Percentiles rank a stretch among this genome's conserved stretches.
phyloP scores from a whole-genome alignment of 2,797 vertebrate genomes.

The Anguilla pacifica region DNA sequence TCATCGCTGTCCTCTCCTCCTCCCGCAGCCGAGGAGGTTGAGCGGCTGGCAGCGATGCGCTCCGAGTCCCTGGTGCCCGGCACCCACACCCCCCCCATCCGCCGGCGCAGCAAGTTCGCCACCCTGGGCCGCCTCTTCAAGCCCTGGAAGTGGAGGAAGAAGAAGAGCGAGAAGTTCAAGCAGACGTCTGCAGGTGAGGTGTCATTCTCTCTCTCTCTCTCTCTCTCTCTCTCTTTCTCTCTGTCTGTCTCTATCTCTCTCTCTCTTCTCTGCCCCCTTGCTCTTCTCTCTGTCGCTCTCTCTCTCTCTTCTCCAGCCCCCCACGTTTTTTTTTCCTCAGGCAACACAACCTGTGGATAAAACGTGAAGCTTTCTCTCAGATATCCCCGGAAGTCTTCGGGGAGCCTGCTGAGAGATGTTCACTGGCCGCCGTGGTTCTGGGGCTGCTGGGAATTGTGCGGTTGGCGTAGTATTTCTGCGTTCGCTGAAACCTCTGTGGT shows the following conservation, averaged over 20 bases:
- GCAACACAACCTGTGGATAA: not conserved
- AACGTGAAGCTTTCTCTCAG: not conserved
- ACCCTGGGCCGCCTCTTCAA: conserved; percentile 91
- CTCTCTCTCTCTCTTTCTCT: not conserved
- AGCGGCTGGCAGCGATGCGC: conserved; percentile 94
- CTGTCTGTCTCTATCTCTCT: too few species aligned
- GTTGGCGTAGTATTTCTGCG: not conserved
- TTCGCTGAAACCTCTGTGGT: not conserved
- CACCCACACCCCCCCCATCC: conserved; percentile 94
- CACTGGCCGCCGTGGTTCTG: not conserved
- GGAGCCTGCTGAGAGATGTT: not conserved
- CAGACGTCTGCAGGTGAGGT: conserved; percentile 90
- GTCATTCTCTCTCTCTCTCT: not conserved
- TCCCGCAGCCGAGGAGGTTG: conserved; percentile 87
- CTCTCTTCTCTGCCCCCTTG: not conserved
- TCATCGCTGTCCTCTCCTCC: conserved; percentile 41
- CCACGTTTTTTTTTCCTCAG: not conserved
- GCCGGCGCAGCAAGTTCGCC: conserved; percentile 92
- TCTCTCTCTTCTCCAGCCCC: not conserved
- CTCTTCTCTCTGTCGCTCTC: not conserved
- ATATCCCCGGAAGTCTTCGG: not conserved
- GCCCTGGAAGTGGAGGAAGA: conserved; percentile 98
- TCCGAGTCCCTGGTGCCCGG: conserved; percentile 96
- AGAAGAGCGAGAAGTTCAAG: conserved; percentile 97
- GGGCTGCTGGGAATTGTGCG: not conserved